These are phyloP conservation scores for Bhutanitis thaidina DNA, from an alignment of 2,888 invertebrate species.

Conservation along the genomic window DNA sequence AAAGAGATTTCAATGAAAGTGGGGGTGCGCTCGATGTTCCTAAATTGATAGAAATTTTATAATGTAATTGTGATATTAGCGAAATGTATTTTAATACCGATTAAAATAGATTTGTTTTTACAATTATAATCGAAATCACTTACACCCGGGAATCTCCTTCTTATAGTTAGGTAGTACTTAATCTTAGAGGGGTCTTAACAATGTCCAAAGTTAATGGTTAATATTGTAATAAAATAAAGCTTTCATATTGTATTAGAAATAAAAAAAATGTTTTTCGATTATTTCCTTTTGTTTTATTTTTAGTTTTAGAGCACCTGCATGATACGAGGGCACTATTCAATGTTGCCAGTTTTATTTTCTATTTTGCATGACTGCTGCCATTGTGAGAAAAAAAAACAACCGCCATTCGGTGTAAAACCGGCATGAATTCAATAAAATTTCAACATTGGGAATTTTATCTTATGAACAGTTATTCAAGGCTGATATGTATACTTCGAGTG, in stretches of 20 bases:
- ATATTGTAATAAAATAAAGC: constrained; percentile 45
- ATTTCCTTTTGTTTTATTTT: constrained; percentile 62
- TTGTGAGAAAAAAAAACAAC: background rate
- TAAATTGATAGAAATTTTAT: constrained; percentile 33
- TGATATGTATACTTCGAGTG: too few relatives aligned
- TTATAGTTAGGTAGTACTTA: constrained; percentile 69
- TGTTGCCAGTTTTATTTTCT: constrained; percentile 33
- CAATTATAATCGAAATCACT: constrained; percentile 19
- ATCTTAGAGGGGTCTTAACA: constrained; percentile 54
- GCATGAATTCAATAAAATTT: background rate
- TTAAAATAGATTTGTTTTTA: constrained; percentile 25
- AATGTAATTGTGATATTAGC: background rate
- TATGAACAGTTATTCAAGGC: too few relatives aligned
- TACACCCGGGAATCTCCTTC: constrained; percentile 63
- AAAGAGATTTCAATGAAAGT: constrained; percentile 51
- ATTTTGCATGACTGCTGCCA: constrained; percentile 28
- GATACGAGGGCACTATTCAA: constrained; percentile 37
- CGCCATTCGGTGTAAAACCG: background rate
- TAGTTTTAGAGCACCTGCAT: constrained; percentile 63
- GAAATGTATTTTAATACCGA: constrained; percentile 5
- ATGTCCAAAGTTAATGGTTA: constrained; percentile 60
- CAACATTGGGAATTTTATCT: background rate
- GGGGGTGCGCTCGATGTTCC: constrained; percentile 56
- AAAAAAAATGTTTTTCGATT: constrained; percentile 64
- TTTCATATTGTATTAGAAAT: constrained; percentile 64